Base-by-base conservation (phyloP, 2,888 invertebrate species). In the Torymus tubicola region DNA sequence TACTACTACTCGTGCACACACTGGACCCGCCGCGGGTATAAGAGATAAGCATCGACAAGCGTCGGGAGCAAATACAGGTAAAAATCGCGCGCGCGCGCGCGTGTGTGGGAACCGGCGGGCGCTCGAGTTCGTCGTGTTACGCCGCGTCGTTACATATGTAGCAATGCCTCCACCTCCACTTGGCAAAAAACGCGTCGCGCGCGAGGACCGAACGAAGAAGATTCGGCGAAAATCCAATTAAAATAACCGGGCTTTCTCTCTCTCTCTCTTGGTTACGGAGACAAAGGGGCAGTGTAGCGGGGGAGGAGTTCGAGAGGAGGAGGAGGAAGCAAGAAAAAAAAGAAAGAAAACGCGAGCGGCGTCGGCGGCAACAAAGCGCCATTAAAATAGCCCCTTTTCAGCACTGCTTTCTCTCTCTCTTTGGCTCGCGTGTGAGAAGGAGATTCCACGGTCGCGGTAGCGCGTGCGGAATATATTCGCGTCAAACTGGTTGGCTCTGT, bases 181-280 rank as follows among this genome's bases (percentile, higher is more conserved):
- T 24, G 24, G 53, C 16, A n/a, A 69, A 31, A n/a, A 24, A 14
- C 69, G 69, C 64, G 55, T 24, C 58, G 24, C 83, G 82, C 83
- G 73, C 83, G 82, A 83, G 69, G 31, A 78, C 77, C 67, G 75
- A 76, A 83, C 84, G 84, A 84, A 79, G 87, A 87, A 88, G 86
- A 87, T 88, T 89, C 88, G 88, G 85, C 89, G 89, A 89, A 90
- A 90, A 90, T 90, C 90, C 90, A 90, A 90, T 90, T 90, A 90
- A 90, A 90, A 89, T 90, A 89, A 88, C 90, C 88, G 87, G 87
- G 88, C 68, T 64, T n/a, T 53, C 67, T 73, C 50, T 68, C 61
- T 68, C 64, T 14, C 64, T 68, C 42, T 63, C n/a, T 52, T 57
- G n/a, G n/a, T n/a, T 42, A 8, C 8, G 42, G 42, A 42, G 42